Conservation (phyloP, 2,113 vertebrate species). For the Oryzias melastigma region DNA sequence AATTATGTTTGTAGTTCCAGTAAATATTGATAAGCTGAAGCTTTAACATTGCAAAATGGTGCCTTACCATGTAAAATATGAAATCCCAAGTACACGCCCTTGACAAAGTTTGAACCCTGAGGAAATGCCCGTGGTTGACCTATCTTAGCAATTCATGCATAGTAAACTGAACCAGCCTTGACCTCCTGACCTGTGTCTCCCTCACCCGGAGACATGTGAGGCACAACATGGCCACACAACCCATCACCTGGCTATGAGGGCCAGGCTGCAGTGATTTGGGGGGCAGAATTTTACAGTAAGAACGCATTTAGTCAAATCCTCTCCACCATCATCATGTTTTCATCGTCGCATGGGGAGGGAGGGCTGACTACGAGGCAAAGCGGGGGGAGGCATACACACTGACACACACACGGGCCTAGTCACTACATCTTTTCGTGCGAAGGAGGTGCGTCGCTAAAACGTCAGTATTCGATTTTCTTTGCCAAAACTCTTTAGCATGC, state of each 20-base stretch:
- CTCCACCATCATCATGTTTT: slow-evolving; percentile 60
- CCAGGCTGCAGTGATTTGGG: not conserved
- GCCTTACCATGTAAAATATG: too few relatives aligned
- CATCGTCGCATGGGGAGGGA: slow-evolving; percentile 65
- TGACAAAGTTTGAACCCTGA: not conserved
- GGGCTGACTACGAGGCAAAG: slow-evolving; percentile 59
- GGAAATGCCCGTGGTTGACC: not conserved
- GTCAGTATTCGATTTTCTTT: slow-evolving; percentile 59
- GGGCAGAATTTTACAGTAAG: slow-evolving; percentile 7
- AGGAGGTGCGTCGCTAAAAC: slow-evolving; percentile 59
- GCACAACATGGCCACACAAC: slow-evolving; percentile 6
- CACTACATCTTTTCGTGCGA: slow-evolving; percentile 71
- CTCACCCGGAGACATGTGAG: slow-evolving; percentile 29
- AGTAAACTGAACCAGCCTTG: slow-evolving; percentile 59
- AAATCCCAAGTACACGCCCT: too few relatives aligned
- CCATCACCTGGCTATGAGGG: not conserved
- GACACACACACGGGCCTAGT: slow-evolving; percentile 54
- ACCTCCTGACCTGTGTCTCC: slow-evolving; percentile 61
- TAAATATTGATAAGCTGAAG: too few relatives aligned
- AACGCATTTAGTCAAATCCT: slow-evolving; percentile 46
- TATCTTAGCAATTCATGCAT: not conserved
- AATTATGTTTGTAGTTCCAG: too few relatives aligned
- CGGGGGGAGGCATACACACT: slow-evolving; percentile 47
- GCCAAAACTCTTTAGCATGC: not conserved
- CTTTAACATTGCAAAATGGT: too few relatives aligned